A percentile compares a stretch with the other conserved stretches of the same genome.
Conservation (phyloP, 2,113 vertebrate species). For the Stegastes partitus region DNA sequence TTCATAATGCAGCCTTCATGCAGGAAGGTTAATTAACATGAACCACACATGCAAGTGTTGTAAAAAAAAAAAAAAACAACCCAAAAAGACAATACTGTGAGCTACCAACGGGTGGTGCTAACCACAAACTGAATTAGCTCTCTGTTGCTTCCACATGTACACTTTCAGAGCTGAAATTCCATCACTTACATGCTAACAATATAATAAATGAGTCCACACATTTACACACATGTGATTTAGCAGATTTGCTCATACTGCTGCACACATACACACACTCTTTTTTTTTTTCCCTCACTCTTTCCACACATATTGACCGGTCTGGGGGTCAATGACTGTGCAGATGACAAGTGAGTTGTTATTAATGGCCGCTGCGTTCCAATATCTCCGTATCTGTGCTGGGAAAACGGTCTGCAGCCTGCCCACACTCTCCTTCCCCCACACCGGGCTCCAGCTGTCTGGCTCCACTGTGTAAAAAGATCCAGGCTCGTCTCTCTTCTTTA, state of each 20-base stretch:
- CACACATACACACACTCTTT: slow-evolving; percentile 1
- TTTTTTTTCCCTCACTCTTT: slow-evolving; percentile 46
- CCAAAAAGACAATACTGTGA: slow-evolving; percentile 52
- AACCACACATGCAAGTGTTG: slow-evolving; percentile 42
- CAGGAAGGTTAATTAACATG: slow-evolving; percentile 58
- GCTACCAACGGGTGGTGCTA: slow-evolving; percentile 79
- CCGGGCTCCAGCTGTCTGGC: slow-evolving; percentile 82
- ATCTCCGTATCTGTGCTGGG: slow-evolving; percentile 78
- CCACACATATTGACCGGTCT: slow-evolving; percentile 73
- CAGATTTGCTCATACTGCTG: slow-evolving; percentile 35
- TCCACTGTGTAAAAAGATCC: slow-evolving; percentile 83
- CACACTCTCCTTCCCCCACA: slow-evolving; percentile 67
- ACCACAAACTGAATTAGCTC: slow-evolving; percentile 68
- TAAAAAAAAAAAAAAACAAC: no score
- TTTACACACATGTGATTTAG: slow-evolving; percentile 15
- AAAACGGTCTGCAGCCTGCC: slow-evolving; percentile 69
- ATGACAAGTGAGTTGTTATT: slow-evolving; percentile 83
- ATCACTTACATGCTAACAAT: slow-evolving; percentile 13
- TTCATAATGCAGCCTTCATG: slow-evolving; percentile 36
- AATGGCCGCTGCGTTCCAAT: slow-evolving; percentile 80
- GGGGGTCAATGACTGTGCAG: slow-evolving; percentile 75
- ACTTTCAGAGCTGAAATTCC: slow-evolving; percentile 18
- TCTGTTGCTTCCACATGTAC: background rate
- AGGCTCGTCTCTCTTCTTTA: slow-evolving; percentile 77
- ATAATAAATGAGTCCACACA: background rate